Percentiles rank a stretch among this genome's conserved stretches.
Evolutionary conservation across 2,113 vertebrate genomes (phyloP).

Genomic region (Orthonyx spaldingii): DNA sequence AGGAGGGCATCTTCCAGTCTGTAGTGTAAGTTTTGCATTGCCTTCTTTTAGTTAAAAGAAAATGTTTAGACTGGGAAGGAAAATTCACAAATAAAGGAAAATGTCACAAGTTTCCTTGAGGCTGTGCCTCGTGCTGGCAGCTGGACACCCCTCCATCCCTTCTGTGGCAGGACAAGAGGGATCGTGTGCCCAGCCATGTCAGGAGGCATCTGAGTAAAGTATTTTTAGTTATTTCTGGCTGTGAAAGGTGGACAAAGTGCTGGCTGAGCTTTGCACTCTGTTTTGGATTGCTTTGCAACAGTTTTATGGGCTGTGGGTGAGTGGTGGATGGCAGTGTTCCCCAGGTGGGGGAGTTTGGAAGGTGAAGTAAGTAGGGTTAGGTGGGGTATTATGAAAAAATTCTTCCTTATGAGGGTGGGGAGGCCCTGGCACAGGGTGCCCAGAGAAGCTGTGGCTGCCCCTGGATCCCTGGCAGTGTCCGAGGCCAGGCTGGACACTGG

Average conservation of each 20-base stretch:
- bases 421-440: neutral
- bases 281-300: neutral
- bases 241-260: neutral
- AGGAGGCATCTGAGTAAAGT: neutral
- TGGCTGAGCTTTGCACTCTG: neutral
- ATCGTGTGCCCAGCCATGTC: fast-evolving
- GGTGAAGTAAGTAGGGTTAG: neutral
- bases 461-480: neutral
- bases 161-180: neutral
- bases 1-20: neutral
- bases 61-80: neutral
- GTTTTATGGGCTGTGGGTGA: neutral
- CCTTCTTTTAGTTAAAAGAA: neutral
- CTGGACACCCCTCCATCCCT: neutral
- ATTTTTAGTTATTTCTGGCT: neutral
- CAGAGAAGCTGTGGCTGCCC: neutral
- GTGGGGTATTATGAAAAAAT: neutral
- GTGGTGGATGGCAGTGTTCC: fast-evolving
- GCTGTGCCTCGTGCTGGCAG: fast-evolving
- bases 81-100: no score
- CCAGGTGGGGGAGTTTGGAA: neutral
- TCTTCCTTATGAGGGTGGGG: fast-evolving
- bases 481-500: neutral
- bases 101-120: no score
- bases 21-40: fast-evolving